Conservation (phyloP, 2,888 invertebrate genomes). For the Myopa testacea region DNA sequence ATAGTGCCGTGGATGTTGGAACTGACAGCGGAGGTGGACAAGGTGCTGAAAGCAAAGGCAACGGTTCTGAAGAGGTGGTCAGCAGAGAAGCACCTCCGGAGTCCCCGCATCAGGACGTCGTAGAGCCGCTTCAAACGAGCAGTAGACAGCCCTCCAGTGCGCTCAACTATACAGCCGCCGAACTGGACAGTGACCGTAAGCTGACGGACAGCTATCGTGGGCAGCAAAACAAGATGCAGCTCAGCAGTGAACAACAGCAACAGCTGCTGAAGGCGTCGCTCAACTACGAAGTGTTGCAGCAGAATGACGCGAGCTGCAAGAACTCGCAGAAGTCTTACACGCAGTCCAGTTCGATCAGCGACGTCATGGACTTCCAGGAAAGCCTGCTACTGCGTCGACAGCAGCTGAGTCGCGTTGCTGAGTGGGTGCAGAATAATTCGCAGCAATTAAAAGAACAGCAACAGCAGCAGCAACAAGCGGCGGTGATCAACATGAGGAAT, state of each 20-base stretch:
- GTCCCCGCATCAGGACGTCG: neutral
- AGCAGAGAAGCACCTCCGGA: neutral
- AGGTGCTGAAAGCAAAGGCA: neutral
- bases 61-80: neutral
- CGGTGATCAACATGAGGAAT: slow-evolving; percentile 40
- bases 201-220: slow-evolving; percentile 47
- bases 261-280: slow-evolving; percentile 30
- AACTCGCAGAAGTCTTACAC: slow-evolving; percentile 60
- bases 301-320: slow-evolving; percentile 56
- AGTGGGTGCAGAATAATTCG: slow-evolving; percentile 80
- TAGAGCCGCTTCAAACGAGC: neutral
- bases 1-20: neutral
- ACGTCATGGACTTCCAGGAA: slow-evolving; percentile 65
- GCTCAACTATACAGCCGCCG: slow-evolving; percentile 12
- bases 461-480: slow-evolving; percentile 40
- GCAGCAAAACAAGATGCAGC: slow-evolving; percentile 46
- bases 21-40: neutral
- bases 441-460: slow-evolving; percentile 66
- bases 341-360: slow-evolving; percentile 65
- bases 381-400: slow-evolving; percentile 73
- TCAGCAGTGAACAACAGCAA: slow-evolving; percentile 44
- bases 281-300: slow-evolving; percentile 47
- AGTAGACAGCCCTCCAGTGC: neutral
- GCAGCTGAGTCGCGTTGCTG: slow-evolving; percentile 78
- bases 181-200: neutral